Conservation (phyloP, 2,113 vertebrate species). For the Campylomormyrus tamandua region DNA sequence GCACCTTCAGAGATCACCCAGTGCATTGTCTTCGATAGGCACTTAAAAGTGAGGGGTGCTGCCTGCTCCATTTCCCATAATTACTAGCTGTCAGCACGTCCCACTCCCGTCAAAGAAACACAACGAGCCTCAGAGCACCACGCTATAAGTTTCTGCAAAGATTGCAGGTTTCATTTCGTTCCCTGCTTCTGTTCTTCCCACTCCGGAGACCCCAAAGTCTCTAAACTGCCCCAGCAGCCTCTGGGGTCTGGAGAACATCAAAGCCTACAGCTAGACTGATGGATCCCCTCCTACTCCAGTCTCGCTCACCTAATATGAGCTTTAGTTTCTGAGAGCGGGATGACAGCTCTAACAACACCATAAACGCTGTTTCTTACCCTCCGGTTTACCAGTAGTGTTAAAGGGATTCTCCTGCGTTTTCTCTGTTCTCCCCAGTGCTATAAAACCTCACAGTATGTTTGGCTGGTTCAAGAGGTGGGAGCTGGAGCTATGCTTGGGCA, state of each 20-base stretch:
- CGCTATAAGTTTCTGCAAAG: not conserved
- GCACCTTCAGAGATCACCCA: not conserved
- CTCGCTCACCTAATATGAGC: not conserved
- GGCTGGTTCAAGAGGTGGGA: not conserved
- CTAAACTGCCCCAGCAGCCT: not conserved
- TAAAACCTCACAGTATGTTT: not conserved
- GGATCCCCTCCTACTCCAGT: not conserved
- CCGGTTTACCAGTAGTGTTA: not conserved
- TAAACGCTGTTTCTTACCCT: not conserved
- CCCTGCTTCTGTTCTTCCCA: not conserved
- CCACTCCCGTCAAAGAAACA: not conserved
- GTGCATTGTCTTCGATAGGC: not conserved
- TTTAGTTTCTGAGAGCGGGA: not conserved
- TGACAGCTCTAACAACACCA: not conserved
- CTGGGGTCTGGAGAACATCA: not conserved
- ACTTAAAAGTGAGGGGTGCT: not conserved
- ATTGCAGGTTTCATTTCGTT: not conserved
- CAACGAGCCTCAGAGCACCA: not conserved
- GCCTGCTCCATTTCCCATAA: not conserved
- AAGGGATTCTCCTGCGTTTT: not conserved
- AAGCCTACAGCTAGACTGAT: not conserved
- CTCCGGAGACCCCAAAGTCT: not conserved
- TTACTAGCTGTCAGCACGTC: not conserved
- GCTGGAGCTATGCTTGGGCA: not conserved
- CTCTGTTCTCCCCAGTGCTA: not conserved